Evolutionary conservation across 2,797 vertebrate genomes (phyloP).

Genomic region (Hybognathus amarus): DNA sequence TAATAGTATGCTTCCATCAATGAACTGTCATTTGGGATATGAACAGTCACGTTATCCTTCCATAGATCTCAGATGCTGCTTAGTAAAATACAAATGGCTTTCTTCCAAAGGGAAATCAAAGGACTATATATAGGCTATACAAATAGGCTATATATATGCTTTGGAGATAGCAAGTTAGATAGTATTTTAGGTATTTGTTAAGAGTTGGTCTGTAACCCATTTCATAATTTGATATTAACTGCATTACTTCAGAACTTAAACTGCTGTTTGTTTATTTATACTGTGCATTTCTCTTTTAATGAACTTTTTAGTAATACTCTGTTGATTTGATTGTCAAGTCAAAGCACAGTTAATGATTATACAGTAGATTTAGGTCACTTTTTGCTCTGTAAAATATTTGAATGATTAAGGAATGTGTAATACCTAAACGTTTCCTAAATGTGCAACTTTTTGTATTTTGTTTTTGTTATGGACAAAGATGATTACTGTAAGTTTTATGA

Average conservation of each 20-base stretch:
- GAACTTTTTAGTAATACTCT: neutral
- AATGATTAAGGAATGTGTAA: slow-evolving; percentile 20
- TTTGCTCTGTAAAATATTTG: slow-evolving; percentile 23
- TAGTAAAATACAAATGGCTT: slow-evolving; percentile 16
- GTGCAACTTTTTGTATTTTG: neutral
- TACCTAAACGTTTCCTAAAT: neutral
- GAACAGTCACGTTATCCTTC: neutral
- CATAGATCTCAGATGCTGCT: slow-evolving; percentile 17
- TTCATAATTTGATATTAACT: neutral
- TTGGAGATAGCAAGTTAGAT: neutral
- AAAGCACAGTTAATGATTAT: slow-evolving; percentile 25
- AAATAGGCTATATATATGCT: neutral
- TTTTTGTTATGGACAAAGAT: neutral
- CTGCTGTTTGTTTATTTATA: slow-evolving; percentile 18
- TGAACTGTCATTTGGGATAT: slow-evolving; percentile 8
- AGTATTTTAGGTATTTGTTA: neutral
- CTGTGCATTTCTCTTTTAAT: neutral
- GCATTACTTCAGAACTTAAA: neutral
- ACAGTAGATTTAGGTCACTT: neutral
- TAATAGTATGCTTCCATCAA: slow-evolving; percentile 8
- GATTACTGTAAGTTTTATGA: neutral
- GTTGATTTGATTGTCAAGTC: neutral
- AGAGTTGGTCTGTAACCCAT: neutral
- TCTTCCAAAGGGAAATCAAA: neutral
- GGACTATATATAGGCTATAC: neutral